Evolutionary conservation across 2,113 vertebrate genomes (phyloP).

Genomic region (Progne subis): DNA sequence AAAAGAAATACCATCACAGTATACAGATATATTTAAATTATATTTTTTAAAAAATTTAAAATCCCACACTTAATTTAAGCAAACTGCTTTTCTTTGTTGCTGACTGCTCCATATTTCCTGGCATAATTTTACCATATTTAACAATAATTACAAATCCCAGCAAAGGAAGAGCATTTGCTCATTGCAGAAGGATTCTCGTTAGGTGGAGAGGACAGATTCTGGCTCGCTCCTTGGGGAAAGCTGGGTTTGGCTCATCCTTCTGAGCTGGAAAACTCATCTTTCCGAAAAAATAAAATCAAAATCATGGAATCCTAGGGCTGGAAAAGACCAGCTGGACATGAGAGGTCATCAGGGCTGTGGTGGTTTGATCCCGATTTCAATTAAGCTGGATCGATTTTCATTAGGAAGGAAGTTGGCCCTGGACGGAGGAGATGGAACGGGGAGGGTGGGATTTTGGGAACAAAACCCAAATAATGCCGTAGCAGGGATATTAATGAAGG

Average conservation of each 20-base stretch:
- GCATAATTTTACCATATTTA: not conserved
- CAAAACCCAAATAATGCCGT: not conserved
- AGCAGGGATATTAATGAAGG: not conserved
- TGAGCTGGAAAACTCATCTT: not conserved
- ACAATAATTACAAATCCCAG: not conserved
- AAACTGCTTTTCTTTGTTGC: not conserved
- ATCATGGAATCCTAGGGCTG: too few species aligned
- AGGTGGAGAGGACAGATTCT: not conserved
- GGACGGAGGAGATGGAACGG: not conserved
- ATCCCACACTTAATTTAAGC: not conserved
- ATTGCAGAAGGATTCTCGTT: not conserved
- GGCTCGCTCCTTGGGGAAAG: not conserved
- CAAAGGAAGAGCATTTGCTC: not conserved
- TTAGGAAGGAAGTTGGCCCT: not conserved
- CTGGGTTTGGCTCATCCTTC: not conserved
- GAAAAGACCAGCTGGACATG: not conserved
- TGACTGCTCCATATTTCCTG: not conserved
- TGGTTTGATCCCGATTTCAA: not conserved
- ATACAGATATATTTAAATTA: not conserved
- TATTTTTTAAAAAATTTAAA: not conserved
- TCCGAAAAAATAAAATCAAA: not conserved
- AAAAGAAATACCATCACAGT: not conserved
- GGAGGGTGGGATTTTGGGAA: not conserved
- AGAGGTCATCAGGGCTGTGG: not conserved
- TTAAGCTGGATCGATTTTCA: not conserved